These are phyloP conservation scores for Coturnix japonica DNA, from an alignment of 2,113 vertebrate species.

Conservation along the genomic window DNA sequence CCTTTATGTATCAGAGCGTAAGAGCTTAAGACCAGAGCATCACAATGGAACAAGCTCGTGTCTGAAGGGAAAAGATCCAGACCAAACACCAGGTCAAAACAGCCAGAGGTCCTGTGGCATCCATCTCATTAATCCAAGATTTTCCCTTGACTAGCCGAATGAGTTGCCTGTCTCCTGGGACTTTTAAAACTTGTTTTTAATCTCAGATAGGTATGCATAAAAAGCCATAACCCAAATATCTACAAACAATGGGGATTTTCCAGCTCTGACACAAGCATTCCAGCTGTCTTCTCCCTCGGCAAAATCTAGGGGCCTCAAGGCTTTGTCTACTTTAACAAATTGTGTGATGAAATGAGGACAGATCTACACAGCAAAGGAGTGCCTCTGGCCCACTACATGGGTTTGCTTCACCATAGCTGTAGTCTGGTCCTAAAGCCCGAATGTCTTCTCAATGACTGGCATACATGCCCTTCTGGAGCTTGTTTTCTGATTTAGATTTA, in stretches of 20 bases:
- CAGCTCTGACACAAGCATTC: neutral
- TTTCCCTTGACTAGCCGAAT: neutral
- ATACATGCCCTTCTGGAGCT: neutral
- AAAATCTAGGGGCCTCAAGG: neutral
- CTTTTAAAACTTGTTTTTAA: slow-evolving; percentile 1
- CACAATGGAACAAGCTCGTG: neutral
- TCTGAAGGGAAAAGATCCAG: neutral
- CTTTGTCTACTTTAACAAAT: neutral
- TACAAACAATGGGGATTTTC: neutral
- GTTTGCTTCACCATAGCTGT: neutral
- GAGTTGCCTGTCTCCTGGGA: neutral
- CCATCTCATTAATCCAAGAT: neutral
- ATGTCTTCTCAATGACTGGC: neutral
- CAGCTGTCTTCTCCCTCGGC: neutral
- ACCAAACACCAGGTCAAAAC: neutral
- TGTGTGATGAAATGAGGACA: neutral
- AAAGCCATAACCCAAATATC: neutral
- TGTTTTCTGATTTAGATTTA: neutral
- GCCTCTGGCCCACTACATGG: neutral
- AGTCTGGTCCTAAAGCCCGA: neutral
- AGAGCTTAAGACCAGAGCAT: neutral
- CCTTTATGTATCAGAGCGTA: neutral
- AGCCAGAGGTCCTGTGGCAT: neutral
- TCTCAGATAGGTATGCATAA: neutral
- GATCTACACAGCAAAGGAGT: neutral